These are phyloP conservation scores for Hemiprocne comata DNA, from an alignment of 2,113 vertebrate genomes.

Conservation along the genomic window DNA sequence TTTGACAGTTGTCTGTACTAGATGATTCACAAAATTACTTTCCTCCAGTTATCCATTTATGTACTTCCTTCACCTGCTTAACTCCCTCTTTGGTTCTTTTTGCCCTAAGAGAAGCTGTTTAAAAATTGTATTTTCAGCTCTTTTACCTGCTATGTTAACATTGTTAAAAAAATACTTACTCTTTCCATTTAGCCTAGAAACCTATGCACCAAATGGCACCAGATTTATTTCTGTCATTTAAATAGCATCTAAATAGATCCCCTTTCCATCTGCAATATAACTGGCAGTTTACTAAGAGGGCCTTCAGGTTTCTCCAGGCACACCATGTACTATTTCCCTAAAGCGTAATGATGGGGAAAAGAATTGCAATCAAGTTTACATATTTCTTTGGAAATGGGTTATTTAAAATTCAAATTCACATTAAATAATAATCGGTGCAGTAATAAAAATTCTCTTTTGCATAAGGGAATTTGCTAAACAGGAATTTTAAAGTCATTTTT, in stretches of 20 bases:
- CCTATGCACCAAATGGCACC: background rate
- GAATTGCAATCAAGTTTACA: background rate
- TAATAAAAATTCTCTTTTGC: background rate
- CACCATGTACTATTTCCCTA: background rate
- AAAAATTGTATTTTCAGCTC: background rate
- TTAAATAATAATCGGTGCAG: background rate
- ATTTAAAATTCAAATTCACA: conserved; percentile 2
- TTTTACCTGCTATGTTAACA: background rate
- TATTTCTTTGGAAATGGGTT: background rate
- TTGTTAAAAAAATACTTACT: background rate
- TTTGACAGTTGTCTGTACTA: background rate
- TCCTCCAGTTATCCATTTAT: background rate
- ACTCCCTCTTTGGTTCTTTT: background rate
- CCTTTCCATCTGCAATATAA: background rate
- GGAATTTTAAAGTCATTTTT: background rate
- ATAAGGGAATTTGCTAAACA: background rate
- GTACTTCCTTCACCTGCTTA: background rate
- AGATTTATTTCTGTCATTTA: background rate
- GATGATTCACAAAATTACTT: background rate
- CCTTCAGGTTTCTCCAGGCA: background rate
- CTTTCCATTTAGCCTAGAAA: background rate
- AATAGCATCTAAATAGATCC: background rate
- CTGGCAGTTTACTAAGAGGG: background rate
- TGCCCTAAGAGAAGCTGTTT: background rate
- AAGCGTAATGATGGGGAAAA: background rate